Evolutionary conservation across 2,888 invertebrate species (phyloP).

Genomic region (Oscheius sp.): DNA sequence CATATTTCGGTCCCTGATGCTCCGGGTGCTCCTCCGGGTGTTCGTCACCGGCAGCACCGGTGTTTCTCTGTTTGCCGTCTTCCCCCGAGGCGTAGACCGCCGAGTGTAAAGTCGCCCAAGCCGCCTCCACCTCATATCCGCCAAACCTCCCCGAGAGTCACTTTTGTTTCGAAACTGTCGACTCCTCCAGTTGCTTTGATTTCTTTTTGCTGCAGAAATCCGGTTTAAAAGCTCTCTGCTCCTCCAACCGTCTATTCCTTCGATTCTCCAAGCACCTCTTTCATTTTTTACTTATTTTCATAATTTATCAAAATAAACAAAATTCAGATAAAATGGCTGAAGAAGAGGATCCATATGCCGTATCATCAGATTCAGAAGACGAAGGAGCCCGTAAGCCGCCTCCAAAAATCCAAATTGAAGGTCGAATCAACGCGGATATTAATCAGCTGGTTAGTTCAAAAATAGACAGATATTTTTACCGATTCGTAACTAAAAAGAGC

Average conservation of each 20-base stretch:
- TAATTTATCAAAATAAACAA: neutral
- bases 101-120: conserved; percentile 31
- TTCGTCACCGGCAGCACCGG: conserved; percentile 16
- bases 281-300: neutral
- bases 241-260: neutral
- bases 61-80: conserved; percentile 26
- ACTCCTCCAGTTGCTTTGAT: neutral
- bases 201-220: no score
- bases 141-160: neutral
- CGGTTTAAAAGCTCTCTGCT: neutral
- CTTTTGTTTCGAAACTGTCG: neutral
- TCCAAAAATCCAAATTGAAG: conserved; percentile 68
- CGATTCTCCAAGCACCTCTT: neutral
- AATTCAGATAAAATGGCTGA: conserved; percentile 62
- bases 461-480: no score
- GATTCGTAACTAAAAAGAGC: no score
- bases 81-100: conserved; percentile 30
- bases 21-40: neutral
- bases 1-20: no score
- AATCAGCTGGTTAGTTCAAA: conserved; percentile 61
- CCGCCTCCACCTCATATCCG: conserved; percentile 31
- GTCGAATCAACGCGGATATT: conserved; percentile 57
- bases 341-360: conserved; percentile 69
- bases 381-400: conserved; percentile 63
- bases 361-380: conserved; percentile 67